phyloP scores from a whole-genome alignment of 2,888 invertebrate genomes.

The Nymphalis polychloros region DNA sequence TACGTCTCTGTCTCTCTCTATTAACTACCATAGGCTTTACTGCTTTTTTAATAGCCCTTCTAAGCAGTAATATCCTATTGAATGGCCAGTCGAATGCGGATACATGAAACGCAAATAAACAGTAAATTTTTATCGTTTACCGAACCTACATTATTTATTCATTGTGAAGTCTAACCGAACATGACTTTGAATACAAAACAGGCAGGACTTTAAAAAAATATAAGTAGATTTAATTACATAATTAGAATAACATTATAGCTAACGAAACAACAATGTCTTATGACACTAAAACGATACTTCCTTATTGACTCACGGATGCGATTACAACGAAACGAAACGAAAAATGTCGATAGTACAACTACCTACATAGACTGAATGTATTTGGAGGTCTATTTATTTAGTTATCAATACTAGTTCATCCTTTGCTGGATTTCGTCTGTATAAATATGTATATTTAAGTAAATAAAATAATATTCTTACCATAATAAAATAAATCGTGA shows the following conservation, averaged over 20 bases:
- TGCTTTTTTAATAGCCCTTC: background rate
- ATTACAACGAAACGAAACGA: background rate
- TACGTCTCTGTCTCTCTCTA: background rate
- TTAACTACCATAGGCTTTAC: background rate
- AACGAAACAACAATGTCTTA: background rate
- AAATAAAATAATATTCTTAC: no score
- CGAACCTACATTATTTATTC: background rate
- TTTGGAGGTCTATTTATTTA: no score
- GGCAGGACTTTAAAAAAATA: background rate
- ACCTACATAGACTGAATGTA: no score
- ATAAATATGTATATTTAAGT: no score
- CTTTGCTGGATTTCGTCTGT: no score
- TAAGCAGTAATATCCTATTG: background rate
- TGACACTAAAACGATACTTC: background rate
- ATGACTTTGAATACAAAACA: conserved; percentile 8
- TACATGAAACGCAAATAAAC: background rate
- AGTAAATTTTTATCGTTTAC: conserved; percentile 1
- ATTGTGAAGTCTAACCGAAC: background rate
- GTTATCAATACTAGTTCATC: no score
- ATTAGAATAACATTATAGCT: background rate
- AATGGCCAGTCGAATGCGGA: background rate
- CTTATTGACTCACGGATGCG: background rate
- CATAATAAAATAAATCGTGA: no score
- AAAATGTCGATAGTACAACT: no score
- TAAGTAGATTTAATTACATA: background rate